Conservation (phyloP, 1,140 invertebrate genomes). For the Drosophila auraria region DNA sequence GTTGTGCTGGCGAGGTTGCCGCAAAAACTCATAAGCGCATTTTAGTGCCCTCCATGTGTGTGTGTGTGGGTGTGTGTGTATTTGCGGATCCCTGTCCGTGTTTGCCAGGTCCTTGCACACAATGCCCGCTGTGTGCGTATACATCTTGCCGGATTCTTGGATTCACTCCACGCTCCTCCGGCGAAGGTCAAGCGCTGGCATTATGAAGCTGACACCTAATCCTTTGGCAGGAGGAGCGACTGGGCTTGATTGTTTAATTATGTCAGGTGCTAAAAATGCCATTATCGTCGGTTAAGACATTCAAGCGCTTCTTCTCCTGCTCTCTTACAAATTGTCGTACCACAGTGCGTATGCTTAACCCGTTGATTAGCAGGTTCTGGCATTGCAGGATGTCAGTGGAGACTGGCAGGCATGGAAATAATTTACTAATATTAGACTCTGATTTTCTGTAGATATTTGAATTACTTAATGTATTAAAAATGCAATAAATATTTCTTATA, state of each 20-base stretch:
- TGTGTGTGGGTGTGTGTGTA: slow-evolving; percentile 16
- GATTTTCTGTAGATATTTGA: no score
- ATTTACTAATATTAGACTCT: no score
- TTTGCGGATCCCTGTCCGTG: slow-evolving; percentile 15
- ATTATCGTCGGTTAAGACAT: slow-evolving; percentile 47
- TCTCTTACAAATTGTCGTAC: slow-evolving; percentile 42
- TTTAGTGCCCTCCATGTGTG: slow-evolving; percentile 61
- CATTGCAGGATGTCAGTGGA: not conserved
- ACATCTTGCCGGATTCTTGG: slow-evolving; percentile 41
- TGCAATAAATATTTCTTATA: not conserved
- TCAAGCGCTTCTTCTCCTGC: not conserved
- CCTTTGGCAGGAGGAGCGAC: slow-evolving; percentile 27
- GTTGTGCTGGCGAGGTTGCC: slow-evolving; percentile 58
- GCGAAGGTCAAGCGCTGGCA: slow-evolving; percentile 60
- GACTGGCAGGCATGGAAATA: not conserved
- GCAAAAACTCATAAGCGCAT: slow-evolving; percentile 81
- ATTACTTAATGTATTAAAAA: not conserved
- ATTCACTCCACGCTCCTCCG: slow-evolving; percentile 35
- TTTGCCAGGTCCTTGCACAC: slow-evolving; percentile 52
- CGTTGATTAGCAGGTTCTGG: not conserved
- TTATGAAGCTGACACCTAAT: slow-evolving; percentile 70
- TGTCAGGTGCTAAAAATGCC: slow-evolving; percentile 80
- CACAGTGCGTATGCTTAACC: slow-evolving; percentile 58
- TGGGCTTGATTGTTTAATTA: slow-evolving; percentile 72
- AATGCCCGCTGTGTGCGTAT: slow-evolving; percentile 28